Percentiles rank a stretch among this genome's conserved stretches.
phyloP scores from a whole-genome alignment of 2,797 vertebrate species.

The Enteromius trimaculatus region DNA sequence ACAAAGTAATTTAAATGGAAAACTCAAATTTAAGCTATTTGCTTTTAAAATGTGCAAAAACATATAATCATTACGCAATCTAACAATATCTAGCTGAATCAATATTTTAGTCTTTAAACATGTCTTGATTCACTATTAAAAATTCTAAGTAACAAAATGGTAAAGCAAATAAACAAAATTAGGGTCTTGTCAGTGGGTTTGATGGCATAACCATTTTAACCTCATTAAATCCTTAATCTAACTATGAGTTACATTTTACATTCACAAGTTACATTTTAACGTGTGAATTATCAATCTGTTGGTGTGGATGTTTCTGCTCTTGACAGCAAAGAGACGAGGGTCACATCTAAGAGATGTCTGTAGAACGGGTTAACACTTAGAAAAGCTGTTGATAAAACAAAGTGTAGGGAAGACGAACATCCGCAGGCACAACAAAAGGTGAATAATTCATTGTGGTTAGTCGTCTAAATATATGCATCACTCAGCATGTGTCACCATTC shows the following conservation, averaged over 20 bases:
- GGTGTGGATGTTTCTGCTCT: not conserved
- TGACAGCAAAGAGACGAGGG: constrained; percentile 3
- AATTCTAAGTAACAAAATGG: too few species aligned
- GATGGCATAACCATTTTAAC: not conserved
- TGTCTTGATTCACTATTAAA: too few species aligned
- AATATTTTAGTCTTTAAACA: too few species aligned
- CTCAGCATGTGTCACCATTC: constrained; percentile 69
- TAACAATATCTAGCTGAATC: too few species aligned
- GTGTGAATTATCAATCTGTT: not conserved
- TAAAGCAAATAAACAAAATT: too few species aligned
- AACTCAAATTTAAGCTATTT: not conserved
- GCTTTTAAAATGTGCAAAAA: not conserved
- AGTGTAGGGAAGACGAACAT: constrained; percentile 61
- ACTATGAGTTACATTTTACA: not conserved
- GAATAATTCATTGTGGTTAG: constrained; percentile 83
- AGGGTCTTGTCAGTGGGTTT: too few species aligned
- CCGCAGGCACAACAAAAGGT: constrained; percentile 76
- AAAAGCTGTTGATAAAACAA: constrained; percentile 51
- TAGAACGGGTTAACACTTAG: constrained; percentile 42
- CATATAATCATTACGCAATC: too few species aligned
- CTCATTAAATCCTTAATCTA: not conserved
- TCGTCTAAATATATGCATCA: constrained; percentile 73
- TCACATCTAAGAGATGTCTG: not conserved
- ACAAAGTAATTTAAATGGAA: not conserved
- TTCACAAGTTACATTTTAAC: too few species aligned